phyloP scores from a whole-genome alignment of 2,888 invertebrate genomes.

The Tetragonula carbonaria region DNA sequence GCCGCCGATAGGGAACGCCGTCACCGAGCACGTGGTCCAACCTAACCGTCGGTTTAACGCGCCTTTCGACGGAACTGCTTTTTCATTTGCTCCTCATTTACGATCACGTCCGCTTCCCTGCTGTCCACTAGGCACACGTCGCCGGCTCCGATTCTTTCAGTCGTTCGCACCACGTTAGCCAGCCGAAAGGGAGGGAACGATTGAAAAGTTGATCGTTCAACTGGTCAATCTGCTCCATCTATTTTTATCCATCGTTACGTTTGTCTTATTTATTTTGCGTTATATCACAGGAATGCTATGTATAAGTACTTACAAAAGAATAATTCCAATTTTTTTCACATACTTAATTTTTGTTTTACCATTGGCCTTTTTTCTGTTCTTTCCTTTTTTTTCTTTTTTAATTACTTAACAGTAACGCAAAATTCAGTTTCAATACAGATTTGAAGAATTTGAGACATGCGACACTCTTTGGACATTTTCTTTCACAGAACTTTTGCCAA shows the following conservation, averaged over 20 bases:
- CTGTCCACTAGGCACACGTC: slow-evolving; percentile 13
- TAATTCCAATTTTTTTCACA: too few species aligned
- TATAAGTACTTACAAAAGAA: neutral
- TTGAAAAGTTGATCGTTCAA: slow-evolving; percentile 8
- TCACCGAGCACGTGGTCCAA: slow-evolving; percentile 61
- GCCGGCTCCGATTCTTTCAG: slow-evolving; percentile 7
- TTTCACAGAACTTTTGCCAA: too few species aligned
- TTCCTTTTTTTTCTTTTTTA: too few species aligned
- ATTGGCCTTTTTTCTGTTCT: neutral
- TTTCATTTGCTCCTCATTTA: slow-evolving; percentile 57
- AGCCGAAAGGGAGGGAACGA: neutral
- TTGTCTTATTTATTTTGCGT: neutral
- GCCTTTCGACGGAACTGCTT: slow-evolving; percentile 62
- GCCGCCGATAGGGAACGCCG: slow-evolving; percentile 60
- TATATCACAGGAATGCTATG: neutral
- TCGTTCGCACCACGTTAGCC: neutral
- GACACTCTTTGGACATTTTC: neutral
- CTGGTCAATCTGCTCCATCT: neutral
- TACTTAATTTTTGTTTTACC: neutral
- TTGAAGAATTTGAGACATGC: neutral
- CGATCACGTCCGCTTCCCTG: slow-evolving; percentile 44
- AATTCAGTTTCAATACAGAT: neutral
- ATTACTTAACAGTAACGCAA: neutral
- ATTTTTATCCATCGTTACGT: neutral
- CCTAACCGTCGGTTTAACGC: slow-evolving; percentile 63